Evolutionary conservation across 2,113 vertebrate species (phyloP).

Genomic region (Pomatostomus ruficeps): DNA sequence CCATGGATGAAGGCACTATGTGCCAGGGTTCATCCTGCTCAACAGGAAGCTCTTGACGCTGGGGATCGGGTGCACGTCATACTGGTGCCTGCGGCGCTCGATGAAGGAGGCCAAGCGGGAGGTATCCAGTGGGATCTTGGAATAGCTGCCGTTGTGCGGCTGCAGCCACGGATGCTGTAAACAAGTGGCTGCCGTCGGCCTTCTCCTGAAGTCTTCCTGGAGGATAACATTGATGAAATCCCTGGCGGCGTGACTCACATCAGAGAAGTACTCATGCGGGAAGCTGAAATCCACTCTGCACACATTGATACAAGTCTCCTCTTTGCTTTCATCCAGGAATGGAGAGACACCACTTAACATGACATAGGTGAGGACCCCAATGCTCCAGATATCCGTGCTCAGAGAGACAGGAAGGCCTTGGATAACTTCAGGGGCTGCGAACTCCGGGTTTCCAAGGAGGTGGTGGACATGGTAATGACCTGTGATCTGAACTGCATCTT

Average conservation of each 20-base stretch:
- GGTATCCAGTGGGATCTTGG: slow-evolving; percentile 90
- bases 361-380: slow-evolving; percentile 90
- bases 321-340: slow-evolving; percentile 93
- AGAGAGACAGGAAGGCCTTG: slow-evolving; percentile 89
- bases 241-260: slow-evolving; percentile 87
- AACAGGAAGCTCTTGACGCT: slow-evolving; percentile 88
- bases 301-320: slow-evolving; percentile 96
- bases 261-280: slow-evolving; percentile 87
- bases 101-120: slow-evolving; percentile 89
- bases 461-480: slow-evolving; percentile 90
- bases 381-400: slow-evolving; percentile 91
- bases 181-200: slow-evolving; percentile 85
- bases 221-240: slow-evolving; percentile 88
- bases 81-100: slow-evolving; percentile 89
- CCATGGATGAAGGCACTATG: slow-evolving; percentile 8
- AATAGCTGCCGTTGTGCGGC: slow-evolving; percentile 84
- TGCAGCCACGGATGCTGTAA: slow-evolving; percentile 95
- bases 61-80: slow-evolving; percentile 84
- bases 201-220: slow-evolving; percentile 87
- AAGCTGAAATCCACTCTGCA: slow-evolving; percentile 96
- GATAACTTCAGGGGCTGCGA: slow-evolving; percentile 93
- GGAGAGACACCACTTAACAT: slow-evolving; percentile 96
- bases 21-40: slow-evolving; percentile 65
- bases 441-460: slow-evolving; percentile 92
- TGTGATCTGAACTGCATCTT: slow-evolving; percentile 92